Percentiles rank a stretch among this genome's conserved stretches.
Conservation (phyloP, 2,797 vertebrate genomes). For the Coilia nasus region DNA sequence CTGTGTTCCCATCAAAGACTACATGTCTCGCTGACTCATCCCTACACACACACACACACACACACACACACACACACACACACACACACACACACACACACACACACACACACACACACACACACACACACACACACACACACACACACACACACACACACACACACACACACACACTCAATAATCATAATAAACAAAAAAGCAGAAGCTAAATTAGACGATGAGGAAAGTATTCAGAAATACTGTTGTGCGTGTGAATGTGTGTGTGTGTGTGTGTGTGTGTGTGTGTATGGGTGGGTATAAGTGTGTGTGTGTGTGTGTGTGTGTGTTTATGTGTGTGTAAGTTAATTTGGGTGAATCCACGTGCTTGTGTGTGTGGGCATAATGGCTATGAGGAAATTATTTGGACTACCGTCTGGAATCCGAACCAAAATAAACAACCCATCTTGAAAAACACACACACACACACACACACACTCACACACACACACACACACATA, state of each 20-base stretch:
- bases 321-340: not conserved
- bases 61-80: constrained; percentile 33
- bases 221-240: not conserved
- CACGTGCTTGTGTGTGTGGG: not conserved
- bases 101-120: not conserved
- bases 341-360: not conserved
- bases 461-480: not conserved
- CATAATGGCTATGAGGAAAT: not conserved
- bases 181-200: not conserved
- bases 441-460: not conserved
- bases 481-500: not conserved
- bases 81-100: not conserved
- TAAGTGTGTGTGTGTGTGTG: not conserved
- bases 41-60: constrained; percentile 26
- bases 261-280: constrained; percentile 10
- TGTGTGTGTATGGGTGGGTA: not conserved
- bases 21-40: constrained; percentile 15
- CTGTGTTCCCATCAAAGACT: constrained; percentile 27
- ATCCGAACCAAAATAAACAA: constrained; percentile 16
- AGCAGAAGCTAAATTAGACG: not conserved
- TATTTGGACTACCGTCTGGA: not conserved
- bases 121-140: constrained; percentile 26
- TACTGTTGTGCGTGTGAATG: not conserved
- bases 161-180: not conserved
- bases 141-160: constrained; percentile 33